Evolutionary conservation across 2,797 vertebrate species (phyloP).

Genomic region (Sciaenops ocellatus): DNA sequence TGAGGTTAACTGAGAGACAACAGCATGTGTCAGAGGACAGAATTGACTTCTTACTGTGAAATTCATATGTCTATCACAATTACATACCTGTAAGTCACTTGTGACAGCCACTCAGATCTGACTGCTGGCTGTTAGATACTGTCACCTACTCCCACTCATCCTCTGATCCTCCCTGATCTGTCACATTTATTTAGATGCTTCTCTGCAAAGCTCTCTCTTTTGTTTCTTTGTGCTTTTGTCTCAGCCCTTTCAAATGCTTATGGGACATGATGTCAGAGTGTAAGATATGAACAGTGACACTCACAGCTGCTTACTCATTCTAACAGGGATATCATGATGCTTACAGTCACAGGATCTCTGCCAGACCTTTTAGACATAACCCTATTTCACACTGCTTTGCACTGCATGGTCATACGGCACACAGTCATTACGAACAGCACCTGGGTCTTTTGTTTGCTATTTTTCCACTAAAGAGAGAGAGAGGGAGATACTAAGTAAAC

Average conservation of each 20-base stretch:
- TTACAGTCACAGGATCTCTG: constrained; percentile 31
- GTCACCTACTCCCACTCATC: constrained; percentile 26
- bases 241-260: constrained; percentile 19
- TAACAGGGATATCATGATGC: constrained; percentile 17
- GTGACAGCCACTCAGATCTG: constrained; percentile 76
- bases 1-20: constrained; percentile 44
- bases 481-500: neutral
- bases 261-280: constrained; percentile 25
- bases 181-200: constrained; percentile 24
- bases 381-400: constrained; percentile 4
- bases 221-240: constrained; percentile 18
- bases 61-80: constrained; percentile 70
- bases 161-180: constrained; percentile 17
- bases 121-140: constrained; percentile 74
- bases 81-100: constrained; percentile 68
- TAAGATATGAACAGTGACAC: constrained; percentile 15
- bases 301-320: constrained; percentile 38
- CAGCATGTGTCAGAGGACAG: constrained; percentile 66
- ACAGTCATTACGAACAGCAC: constrained; percentile 46
- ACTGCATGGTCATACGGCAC: constrained; percentile 16
- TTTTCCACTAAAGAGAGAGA: constrained; percentile 1
- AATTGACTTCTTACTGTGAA: constrained; percentile 76
- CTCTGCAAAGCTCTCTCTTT: neutral
- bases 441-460: constrained; percentile 52
- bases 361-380: neutral